Conservation (phyloP, 2,888 invertebrate species). For the Heliconius charithonia region DNA sequence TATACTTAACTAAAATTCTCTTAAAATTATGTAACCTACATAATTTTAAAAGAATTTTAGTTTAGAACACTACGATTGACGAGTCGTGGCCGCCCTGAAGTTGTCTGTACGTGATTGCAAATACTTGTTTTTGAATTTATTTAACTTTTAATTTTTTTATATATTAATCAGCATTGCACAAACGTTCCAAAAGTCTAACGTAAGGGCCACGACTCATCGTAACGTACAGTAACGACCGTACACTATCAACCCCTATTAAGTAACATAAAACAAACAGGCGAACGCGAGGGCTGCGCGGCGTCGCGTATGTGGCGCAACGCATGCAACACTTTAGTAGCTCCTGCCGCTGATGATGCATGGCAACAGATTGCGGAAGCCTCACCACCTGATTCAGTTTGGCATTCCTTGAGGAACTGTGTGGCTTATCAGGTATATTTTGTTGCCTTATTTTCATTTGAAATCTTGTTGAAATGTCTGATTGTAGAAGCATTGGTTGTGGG, state of each 20-base stretch:
- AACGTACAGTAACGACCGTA: background rate
- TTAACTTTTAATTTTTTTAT: too few species aligned
- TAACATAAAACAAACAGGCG: constrained; percentile 48
- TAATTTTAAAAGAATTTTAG: too few species aligned
- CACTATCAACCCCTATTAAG: background rate
- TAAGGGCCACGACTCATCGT: background rate
- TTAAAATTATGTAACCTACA: background rate
- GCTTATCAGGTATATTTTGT: constrained; percentile 67
- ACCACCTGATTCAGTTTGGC: constrained; percentile 69
- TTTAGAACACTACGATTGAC: background rate
- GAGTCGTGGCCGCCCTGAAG: background rate
- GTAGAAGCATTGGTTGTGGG: too few species aligned
- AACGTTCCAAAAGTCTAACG: background rate
- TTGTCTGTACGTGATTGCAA: background rate
- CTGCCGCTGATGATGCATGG: constrained; percentile 68
- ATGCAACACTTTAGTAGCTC: constrained; percentile 64
- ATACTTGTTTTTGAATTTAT: too few species aligned
- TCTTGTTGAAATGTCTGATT: too few species aligned
- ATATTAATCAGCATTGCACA: background rate
- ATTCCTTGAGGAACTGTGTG: constrained; percentile 73
- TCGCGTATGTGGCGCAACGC: constrained; percentile 73
- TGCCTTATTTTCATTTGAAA: background rate
- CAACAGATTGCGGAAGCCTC: constrained; percentile 61
- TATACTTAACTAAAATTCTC: too few species aligned
- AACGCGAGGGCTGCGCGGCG: constrained; percentile 66